Evolutionary conservation across 2,888 invertebrate genomes (phyloP), one percentile per base, ranked within the genome.

Genomic region (Lasioglossum lativentre): DNA sequence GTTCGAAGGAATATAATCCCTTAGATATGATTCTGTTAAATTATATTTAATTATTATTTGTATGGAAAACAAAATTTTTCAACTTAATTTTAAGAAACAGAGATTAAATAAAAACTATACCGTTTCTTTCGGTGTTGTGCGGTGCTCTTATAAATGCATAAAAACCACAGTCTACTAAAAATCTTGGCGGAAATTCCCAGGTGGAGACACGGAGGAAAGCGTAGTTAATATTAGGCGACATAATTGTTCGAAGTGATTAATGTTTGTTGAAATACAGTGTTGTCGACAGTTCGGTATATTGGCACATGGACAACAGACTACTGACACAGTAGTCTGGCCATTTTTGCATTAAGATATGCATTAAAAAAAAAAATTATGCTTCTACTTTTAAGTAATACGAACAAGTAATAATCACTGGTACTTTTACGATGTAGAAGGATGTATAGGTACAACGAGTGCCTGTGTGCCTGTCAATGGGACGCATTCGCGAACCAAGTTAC

Each of bases 401-500:
- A 47, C 47, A 47, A 47, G 23, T 23, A 52, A 52, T 52, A 8
- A 30, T 19, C 16, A 14, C 23, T 8, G 56, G n/a, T 56, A 5
- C 1, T 6, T 63, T 63, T 38, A 23, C 23, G 38, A 38, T 23
- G 68, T 30, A 6, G 23, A 23, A 23, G 10, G 23, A 68, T 8
- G 34, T 34, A 34, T 3, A 38, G 23, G 68, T 38, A 4, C 30
- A 34, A 30, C 19, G n/a, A 47, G 63, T 52, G 42, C 6, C 66
- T 76, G 68, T 23, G 42, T 27, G 34, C 19, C 47, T 30, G 30
- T 66, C 30, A 66, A 78, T 72, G 71, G 19, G 5, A 77, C 59
- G 68, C n/a, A 23, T 76, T 71, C 40, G 38, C 16, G 27, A 72
- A 73, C 34, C 6, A 38, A 59, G 59, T 70, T 68, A 77, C 71